Evolutionary conservation across 1,140 invertebrate genomes (phyloP).

Genomic region (Fopius arisanus): DNA sequence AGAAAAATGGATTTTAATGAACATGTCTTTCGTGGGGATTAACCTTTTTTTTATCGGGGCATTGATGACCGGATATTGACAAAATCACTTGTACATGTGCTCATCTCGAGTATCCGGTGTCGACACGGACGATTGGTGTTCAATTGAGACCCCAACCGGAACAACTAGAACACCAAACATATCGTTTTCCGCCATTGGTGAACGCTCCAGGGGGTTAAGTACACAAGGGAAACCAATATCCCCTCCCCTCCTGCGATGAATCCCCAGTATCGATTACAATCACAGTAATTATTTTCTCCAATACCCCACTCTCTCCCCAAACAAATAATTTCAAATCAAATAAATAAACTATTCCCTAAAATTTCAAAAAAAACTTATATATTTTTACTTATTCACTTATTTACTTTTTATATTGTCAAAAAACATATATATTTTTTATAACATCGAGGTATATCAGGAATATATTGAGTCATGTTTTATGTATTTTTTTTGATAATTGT

Average conservation of each 20-base stretch:
- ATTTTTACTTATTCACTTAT: no score
- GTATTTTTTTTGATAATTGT: no score
- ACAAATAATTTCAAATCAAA: background rate
- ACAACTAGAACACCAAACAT: background rate
- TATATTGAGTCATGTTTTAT: no score
- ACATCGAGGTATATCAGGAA: no score
- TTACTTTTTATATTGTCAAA: no score
- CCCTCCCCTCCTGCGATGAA: background rate
- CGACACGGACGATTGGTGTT: background rate
- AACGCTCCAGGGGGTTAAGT: background rate
- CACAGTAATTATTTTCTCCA: constrained; percentile 1
- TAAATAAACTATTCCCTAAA: no score
- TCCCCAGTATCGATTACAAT: constrained; percentile 1
- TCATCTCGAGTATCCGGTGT: background rate
- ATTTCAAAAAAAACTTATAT: no score
- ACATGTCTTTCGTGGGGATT: no score
- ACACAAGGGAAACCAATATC: background rate
- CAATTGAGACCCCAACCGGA: background rate
- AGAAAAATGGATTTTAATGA: no score
- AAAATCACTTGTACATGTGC: background rate
- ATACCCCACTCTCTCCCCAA: background rate
- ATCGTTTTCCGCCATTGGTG: background rate
- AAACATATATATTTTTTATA: no score
- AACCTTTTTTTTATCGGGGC: no score
- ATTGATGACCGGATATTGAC: no score